Conservation (phyloP, 2,888 invertebrate genomes). For the Lasioglossum marginatum region DNA sequence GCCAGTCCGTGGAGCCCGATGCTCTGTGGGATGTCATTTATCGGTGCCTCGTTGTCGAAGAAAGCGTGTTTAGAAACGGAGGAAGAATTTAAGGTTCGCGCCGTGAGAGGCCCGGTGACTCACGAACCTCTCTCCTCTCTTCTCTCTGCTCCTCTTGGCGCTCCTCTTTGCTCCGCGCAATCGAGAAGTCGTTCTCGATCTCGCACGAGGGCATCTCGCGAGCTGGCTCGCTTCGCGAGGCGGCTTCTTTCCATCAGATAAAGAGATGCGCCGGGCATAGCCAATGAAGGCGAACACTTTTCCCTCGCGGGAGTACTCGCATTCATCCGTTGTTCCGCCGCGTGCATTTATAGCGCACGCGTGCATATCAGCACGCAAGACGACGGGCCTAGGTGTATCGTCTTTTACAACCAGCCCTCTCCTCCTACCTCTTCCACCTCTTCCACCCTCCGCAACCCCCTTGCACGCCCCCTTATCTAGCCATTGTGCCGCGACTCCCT, state of each 20-base stretch:
- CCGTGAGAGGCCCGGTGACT: slow-evolving; percentile 47
- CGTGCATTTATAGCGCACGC: slow-evolving; percentile 42
- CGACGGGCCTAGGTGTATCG: slow-evolving; percentile 38
- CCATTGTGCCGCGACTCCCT: slow-evolving; percentile 63
- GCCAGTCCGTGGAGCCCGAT: slow-evolving; percentile 8
- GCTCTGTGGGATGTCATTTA: slow-evolving; percentile 42
- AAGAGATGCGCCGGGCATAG: slow-evolving; percentile 75
- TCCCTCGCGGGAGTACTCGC: slow-evolving; percentile 66
- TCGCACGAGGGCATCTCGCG: slow-evolving; percentile 56
- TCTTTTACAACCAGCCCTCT: slow-evolving; percentile 52
- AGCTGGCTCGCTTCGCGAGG: slow-evolving; percentile 42
- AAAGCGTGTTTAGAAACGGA: slow-evolving; percentile 59
- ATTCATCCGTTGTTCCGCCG: slow-evolving; percentile 62
- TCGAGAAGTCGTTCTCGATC: slow-evolving; percentile 42
- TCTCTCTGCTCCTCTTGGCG: background rate
- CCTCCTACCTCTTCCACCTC: background rate
- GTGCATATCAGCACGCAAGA: slow-evolving; percentile 55
- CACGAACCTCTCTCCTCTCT: slow-evolving; percentile 29
- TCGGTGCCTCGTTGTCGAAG: slow-evolving; percentile 49
- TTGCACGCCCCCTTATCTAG: slow-evolving; percentile 59
- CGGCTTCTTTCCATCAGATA: slow-evolving; percentile 80
- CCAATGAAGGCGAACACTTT: slow-evolving; percentile 76
- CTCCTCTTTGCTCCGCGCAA: background rate
- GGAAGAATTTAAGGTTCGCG: slow-evolving; percentile 44
- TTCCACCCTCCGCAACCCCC: slow-evolving; percentile 7